Conservation (phyloP, 2,888 invertebrate genomes). For the Pimpla rufipes region DNA sequence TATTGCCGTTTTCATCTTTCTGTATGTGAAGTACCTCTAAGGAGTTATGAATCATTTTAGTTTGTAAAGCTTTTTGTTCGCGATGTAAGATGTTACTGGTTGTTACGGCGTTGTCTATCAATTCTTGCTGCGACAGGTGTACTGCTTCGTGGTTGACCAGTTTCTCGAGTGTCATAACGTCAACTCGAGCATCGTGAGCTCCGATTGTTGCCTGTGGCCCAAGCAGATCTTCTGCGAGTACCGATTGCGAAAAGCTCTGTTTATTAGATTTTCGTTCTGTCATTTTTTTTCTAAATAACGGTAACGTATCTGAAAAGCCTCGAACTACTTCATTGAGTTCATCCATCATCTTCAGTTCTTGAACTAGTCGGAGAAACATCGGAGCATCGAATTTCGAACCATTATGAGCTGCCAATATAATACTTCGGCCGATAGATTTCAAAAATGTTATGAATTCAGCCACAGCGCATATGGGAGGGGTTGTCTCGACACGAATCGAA, state of each 20-base stretch:
- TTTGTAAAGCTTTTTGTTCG: slow-evolving; percentile 27
- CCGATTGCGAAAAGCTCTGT: slow-evolving; percentile 16
- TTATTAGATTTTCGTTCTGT: slow-evolving; percentile 14
- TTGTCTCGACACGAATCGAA: slow-evolving; percentile 23
- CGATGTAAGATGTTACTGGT: slow-evolving; percentile 1
- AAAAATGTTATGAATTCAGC: slow-evolving; percentile 13
- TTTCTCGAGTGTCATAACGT: slow-evolving; percentile 12
- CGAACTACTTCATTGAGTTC: slow-evolving; percentile 23
- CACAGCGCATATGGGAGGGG: slow-evolving; percentile 1
- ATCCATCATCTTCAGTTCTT: slow-evolving; percentile 19
- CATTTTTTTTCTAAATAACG: not conserved
- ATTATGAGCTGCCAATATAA: slow-evolving; percentile 28
- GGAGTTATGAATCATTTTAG: slow-evolving; percentile 10
- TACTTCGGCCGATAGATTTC: not conserved
- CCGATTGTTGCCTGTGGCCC: slow-evolving; percentile 14
- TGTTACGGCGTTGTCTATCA: slow-evolving; percentile 23
- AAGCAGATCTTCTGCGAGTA: slow-evolving; percentile 22
- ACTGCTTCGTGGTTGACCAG: slow-evolving; percentile 2
- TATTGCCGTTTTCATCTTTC: slow-evolving; percentile 5
- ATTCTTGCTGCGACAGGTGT: not conserved
- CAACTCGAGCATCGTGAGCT: slow-evolving; percentile 14
- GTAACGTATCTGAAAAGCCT: slow-evolving; percentile 13
- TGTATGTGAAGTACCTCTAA: slow-evolving; percentile 13
- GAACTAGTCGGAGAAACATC: slow-evolving; percentile 12
- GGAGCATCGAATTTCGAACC: slow-evolving; percentile 35